Base-by-base conservation (phyloP, 2,888 invertebrate genomes). In the Ethmia dodecea region DNA sequence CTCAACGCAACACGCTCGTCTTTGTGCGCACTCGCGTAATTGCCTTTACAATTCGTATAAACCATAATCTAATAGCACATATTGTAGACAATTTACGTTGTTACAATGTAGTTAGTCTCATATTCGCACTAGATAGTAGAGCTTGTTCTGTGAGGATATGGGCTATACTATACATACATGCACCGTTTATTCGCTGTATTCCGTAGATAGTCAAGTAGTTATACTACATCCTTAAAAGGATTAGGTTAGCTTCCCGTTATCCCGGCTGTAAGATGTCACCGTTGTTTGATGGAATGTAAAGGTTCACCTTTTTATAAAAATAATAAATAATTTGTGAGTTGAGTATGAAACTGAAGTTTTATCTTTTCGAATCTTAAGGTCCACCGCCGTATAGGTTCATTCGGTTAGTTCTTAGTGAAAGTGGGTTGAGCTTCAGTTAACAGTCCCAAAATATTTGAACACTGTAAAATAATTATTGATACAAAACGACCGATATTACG, bases 201-300 rank as follows among this genome's bases (percentile, higher is more conserved):
- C 52, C 52, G 53, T 55, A 49, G 50, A n/a, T n/a, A n/a, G n/a
- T n/a, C 47, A 50, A 52, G 61, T 59, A 65, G 62, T 60, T 57
- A 61, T 51, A 63, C 67, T 45, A 60, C 55, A 56, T 69, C 81
- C 80, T 63, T 76, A 80, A 71, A 80, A 75, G 83, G 81, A 60
- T 57, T 64, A 67, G 61, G 64, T 65, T 71, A 45, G 52, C 60
- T 70, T 76, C 70, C 83, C 81, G 80, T 80, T 76, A 75, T 48
- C 58, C 55, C 53, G 60, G 54, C 57, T 55, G 49, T 52, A 50
- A 49, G 59, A 60, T 61, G 59, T 52, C 64, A 70, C 69, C 70
- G 78, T 69, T 74, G 73, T 63, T 56, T 67, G 55, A 55, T 52
- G 55, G 67, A 64, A 64, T 60, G 51, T 43, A 38, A 34, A 22